These are phyloP conservation scores for Amiota communis DNA, from an alignment of 2,888 invertebrate species.

Conservation along the genomic window DNA sequence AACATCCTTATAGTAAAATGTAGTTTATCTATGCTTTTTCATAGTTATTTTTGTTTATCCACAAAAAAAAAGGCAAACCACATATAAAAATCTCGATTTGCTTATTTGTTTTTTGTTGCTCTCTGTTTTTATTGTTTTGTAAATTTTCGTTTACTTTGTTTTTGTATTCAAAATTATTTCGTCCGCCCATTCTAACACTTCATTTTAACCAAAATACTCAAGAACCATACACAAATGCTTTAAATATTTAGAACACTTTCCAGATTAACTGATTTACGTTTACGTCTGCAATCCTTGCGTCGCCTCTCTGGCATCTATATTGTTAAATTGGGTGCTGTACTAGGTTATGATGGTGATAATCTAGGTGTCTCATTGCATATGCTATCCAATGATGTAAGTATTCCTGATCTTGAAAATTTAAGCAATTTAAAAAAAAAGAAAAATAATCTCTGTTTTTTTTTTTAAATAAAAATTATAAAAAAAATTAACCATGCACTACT, in stretches of 20 bases:
- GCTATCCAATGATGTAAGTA: constrained; percentile 77
- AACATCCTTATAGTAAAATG: no score
- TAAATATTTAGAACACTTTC: constrained; percentile 71
- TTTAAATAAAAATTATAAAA: constrained; percentile 29
- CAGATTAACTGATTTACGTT: constrained; percentile 84
- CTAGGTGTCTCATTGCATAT: constrained; percentile 75
- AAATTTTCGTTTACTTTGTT: constrained; percentile 57
- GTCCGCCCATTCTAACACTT: constrained; percentile 72
- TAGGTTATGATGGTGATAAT: constrained; percentile 81
- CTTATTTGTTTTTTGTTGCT: constrained; percentile 42
- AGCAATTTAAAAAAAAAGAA: constrained; percentile 26
- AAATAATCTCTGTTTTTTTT: constrained; percentile 39
- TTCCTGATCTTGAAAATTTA: constrained; percentile 20
- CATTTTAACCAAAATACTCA: constrained; percentile 53
- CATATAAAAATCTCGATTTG: constrained; percentile 21
- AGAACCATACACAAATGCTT: constrained; percentile 53
- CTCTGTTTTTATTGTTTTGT: constrained; percentile 45
- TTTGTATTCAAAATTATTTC: constrained; percentile 70
- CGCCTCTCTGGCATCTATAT: constrained; percentile 88
- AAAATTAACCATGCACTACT: constrained; percentile 3
- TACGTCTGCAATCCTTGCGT: constrained; percentile 86
- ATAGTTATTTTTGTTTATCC: background rate
- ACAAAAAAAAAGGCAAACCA: background rate
- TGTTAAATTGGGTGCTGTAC: constrained; percentile 84
- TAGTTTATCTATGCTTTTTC: background rate